Conservation (phyloP, 2,113 vertebrate genomes). For the Phalacrocorax brasilianus region DNA sequence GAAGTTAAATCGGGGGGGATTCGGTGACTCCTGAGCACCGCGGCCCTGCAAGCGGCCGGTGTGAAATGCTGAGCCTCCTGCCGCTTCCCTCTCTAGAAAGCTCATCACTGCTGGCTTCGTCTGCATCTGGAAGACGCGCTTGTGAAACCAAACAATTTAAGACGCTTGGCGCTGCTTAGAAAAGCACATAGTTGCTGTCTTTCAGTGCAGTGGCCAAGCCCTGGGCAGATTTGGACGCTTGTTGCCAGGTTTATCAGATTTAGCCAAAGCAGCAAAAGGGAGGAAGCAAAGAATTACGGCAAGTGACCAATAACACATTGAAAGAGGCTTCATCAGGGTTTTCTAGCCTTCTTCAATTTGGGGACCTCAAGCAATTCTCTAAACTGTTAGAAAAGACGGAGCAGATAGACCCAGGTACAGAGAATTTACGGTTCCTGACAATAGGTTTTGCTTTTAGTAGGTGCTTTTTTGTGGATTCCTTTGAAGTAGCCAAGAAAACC, state of each 20-base stretch:
- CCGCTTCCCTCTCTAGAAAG: background rate
- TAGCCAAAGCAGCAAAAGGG: background rate
- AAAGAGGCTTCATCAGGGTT: background rate
- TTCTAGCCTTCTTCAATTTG: background rate
- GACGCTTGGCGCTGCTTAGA: background rate
- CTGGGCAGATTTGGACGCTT: background rate
- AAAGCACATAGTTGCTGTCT: background rate
- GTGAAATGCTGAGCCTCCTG: background rate
- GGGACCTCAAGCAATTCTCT: background rate
- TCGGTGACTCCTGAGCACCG: background rate
- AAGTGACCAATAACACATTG: background rate
- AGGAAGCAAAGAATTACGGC: background rate
- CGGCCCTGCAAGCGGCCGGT: fast-evolving
- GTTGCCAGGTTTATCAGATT: background rate
- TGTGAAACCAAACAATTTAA: background rate
- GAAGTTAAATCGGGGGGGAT: background rate
- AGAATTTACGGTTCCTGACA: constrained; percentile 20
- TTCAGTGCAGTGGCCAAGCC: background rate
- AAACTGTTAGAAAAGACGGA: background rate
- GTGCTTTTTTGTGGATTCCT: constrained; percentile 59
- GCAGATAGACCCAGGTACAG: background rate
- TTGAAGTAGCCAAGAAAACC: constrained; percentile 72
- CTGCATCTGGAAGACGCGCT: background rate
- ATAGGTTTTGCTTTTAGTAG: constrained; percentile 17
- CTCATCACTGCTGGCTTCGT: background rate